phyloP scores from a whole-genome alignment of 1,140 invertebrate genomes.

The Cherax quadricarinatus region DNA sequence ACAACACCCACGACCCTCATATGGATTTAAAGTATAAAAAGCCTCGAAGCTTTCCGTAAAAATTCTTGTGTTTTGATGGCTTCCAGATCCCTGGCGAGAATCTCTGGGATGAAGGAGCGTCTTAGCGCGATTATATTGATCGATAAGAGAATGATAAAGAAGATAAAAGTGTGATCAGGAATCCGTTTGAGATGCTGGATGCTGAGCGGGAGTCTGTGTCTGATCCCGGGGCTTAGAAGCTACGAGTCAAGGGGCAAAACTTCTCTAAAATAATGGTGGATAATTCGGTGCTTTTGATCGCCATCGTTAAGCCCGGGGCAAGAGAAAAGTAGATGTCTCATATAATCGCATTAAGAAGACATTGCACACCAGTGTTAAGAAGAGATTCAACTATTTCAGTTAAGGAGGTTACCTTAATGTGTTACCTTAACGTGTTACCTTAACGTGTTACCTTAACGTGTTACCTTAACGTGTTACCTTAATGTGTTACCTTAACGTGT shows the following conservation, averaged over 20 bases:
- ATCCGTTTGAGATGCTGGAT: background rate
- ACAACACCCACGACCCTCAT: background rate
- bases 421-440: no score
- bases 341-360: no score
- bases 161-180: background rate
- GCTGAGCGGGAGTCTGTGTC: background rate
- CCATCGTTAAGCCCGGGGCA: no score
- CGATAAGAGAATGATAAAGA: slow-evolving; percentile 1
- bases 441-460: no score
- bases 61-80: slow-evolving; percentile 5
- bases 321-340: no score
- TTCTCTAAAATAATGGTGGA: background rate
- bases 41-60: background rate
- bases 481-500: no score
- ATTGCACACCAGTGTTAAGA: no score
- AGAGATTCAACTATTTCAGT: no score
- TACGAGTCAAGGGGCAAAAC: background rate
- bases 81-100: background rate
- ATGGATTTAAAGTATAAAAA: slow-evolving; percentile 8
- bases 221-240: background rate
- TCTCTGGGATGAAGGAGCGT: slow-evolving; percentile 25
- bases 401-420: no score
- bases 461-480: no score
- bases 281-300: background rate
- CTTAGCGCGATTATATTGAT: slow-evolving; percentile 11